These are phyloP conservation scores for Vireo griseus DNA, from an alignment of 2,797 vertebrate genomes.

Conservation along the genomic window DNA sequence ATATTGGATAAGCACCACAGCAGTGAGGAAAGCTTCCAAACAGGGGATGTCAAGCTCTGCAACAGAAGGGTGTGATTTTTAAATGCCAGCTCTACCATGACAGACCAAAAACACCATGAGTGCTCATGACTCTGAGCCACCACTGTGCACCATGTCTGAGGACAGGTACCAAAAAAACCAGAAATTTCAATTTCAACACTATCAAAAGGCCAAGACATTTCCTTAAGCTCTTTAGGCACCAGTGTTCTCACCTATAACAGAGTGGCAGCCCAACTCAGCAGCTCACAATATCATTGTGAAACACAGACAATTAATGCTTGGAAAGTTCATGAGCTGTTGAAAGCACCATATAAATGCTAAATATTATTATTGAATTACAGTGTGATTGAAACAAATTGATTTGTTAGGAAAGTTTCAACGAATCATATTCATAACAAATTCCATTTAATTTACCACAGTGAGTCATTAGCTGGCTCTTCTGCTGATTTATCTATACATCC, in stretches of 20 bases:
- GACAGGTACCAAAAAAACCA: neutral
- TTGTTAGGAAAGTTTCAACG: slow-evolving; percentile 27
- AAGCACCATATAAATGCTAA: slow-evolving; percentile 15
- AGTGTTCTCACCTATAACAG: neutral
- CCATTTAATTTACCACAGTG: slow-evolving; percentile 45
- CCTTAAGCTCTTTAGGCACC: neutral
- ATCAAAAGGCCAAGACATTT: neutral
- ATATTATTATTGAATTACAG: slow-evolving; percentile 32
- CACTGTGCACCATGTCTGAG: neutral
- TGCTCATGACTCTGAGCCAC: neutral
- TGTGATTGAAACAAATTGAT: slow-evolving; percentile 51
- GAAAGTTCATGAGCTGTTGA: neutral
- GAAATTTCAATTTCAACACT: neutral
- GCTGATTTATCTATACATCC: slow-evolving; percentile 36
- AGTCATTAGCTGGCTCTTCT: slow-evolving; percentile 43
- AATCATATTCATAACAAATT: slow-evolving; percentile 46
- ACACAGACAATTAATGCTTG: neutral
- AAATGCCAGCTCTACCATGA: neutral
- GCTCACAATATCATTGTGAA: neutral
- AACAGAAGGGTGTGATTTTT: neutral
- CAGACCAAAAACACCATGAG: neutral
- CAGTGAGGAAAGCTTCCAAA: neutral
- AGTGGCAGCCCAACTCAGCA: neutral
- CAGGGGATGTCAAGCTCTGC: neutral
- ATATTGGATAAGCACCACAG: neutral